Conservation (phyloP, 2,888 invertebrate genomes). For the Dolomedes plantarius region DNA sequence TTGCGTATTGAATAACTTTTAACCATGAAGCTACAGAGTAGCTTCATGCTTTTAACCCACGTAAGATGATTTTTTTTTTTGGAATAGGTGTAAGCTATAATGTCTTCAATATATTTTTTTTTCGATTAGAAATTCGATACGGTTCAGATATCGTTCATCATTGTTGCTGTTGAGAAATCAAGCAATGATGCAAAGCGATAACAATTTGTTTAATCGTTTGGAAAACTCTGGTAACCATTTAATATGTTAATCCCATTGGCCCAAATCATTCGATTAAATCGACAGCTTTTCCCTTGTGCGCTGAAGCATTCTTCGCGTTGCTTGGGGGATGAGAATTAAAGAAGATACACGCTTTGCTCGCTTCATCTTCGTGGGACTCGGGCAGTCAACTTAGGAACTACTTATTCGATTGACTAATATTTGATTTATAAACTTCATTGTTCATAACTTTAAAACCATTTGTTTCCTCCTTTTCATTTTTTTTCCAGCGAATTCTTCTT, state of each 20-base stretch:
- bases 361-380: background rate
- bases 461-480: too few species aligned
- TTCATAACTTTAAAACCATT: too few species aligned
- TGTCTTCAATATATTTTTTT: too few species aligned
- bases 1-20: too few species aligned
- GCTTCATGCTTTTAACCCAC: too few species aligned
- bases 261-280: background rate
- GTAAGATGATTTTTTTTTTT: too few species aligned
- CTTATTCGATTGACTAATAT: too few species aligned
- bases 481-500: too few species aligned
- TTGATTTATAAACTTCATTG: too few species aligned
- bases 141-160: background rate
- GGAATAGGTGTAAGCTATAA: too few species aligned
- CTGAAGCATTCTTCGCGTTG: background rate
- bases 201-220: constrained; percentile 8
- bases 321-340: background rate
- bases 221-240: background rate
- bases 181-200: background rate
- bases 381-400: background rate
- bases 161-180: background rate
- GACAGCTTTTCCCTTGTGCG: background rate
- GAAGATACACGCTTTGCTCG: background rate
- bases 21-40: too few species aligned
- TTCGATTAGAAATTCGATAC: background rate
- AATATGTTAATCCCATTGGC: background rate